A percentile compares a stretch with the other conserved stretches of the same genome.
Conservation (phyloP, 2,113 vertebrate species). For the Setophaga coronata region DNA sequence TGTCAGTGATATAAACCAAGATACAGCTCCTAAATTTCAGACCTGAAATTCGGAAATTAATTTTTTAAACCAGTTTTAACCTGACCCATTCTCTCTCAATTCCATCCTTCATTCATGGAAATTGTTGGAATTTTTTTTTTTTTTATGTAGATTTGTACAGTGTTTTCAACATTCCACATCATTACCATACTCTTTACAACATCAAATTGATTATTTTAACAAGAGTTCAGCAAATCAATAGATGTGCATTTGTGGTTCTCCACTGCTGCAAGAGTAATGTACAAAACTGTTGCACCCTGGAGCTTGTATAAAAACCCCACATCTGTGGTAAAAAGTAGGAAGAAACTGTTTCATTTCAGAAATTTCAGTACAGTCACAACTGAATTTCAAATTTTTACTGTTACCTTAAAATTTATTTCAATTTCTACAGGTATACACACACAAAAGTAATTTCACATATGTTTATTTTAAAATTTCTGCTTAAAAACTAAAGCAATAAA, state of each 20-base stretch:
- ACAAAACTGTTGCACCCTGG: background rate
- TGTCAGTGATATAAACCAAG: background rate
- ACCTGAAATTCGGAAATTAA: background rate
- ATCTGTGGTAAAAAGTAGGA: background rate
- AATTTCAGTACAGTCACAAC: background rate
- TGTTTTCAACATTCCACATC: background rate
- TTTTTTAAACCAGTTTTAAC: background rate
- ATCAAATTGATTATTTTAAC: background rate
- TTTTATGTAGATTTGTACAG: background rate
- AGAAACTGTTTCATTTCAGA: background rate
- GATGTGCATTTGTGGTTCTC: background rate
- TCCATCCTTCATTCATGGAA: background rate
- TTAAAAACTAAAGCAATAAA: constrained; percentile 7
- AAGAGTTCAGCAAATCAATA: background rate
- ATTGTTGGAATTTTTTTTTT: background rate
- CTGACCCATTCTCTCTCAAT: background rate
- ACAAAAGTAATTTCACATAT: background rate
- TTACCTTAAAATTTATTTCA: background rate
- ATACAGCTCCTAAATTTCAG: background rate
- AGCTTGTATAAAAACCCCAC: background rate
- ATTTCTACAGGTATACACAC: background rate
- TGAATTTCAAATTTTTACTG: background rate
- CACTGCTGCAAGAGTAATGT: background rate
- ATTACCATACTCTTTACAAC: background rate
- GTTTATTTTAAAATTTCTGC: background rate